Base-by-base conservation (phyloP, 2,797 vertebrate genomes). In the Manis pentadactyla region DNA sequence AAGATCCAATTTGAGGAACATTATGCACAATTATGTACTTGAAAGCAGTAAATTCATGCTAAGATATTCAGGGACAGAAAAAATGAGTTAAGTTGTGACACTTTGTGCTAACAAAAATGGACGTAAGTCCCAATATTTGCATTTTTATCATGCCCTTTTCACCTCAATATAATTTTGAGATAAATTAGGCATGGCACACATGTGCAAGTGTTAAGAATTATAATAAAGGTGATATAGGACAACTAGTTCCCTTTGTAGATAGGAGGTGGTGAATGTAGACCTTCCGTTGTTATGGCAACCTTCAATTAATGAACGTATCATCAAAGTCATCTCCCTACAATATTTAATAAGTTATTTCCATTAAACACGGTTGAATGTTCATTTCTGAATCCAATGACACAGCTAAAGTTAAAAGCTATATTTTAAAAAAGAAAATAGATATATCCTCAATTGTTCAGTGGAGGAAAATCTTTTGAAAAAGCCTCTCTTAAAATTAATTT, bases 251-350 rank as follows among this genome's bases (percentile, higher is more conserved):
- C 92, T 98, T 97, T 95, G 27, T 95, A 97, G 95, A 59, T 93
- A 12, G 68, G 1, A n/a, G 12, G 13, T 59, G 93, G 96, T 97
- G 49, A 96, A 15, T 92, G 63, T 27, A 96, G 95, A 94, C 95
- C 92, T 98, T 98, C 88, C 92, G 97, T 98, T 98, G 96, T 98
- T 98, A 98, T 98, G 87, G 93, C 85, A 98, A 98, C 75, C 42
- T 97, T 97, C 95, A 98, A 97, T 98, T 98, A 98, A 98, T 94
- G 90, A 90, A 97, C 97, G 74, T 97, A 95, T 96, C 91, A 97
- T 97, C 93, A 98, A 98, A 98, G 90, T 93, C 86, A 68, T 97
- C 96, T 96, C 95, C 96, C 95, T 96, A 86, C 17, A 69, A 84
- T 92, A 81, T 68, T 97, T 98, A 96, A 87, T 93, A 87, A 85